phyloP scores from a whole-genome alignment of 2,113 vertebrate genomes.

The Mesocricetus auratus region DNA sequence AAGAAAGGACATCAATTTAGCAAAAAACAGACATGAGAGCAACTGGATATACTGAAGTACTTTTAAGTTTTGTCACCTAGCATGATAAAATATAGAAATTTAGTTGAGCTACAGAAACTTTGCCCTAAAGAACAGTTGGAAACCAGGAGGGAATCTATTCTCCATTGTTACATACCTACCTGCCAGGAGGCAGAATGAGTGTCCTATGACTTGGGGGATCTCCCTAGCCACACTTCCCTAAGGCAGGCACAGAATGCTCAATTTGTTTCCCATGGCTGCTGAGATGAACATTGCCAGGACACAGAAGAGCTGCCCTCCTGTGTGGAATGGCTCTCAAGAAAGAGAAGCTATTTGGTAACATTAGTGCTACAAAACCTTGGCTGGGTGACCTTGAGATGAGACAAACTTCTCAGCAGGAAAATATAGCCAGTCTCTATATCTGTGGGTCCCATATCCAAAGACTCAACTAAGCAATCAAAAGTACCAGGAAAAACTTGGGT shows the following conservation, averaged over 20 bases:
- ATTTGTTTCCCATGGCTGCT: neutral
- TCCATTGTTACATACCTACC: neutral
- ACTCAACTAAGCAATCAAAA: neutral
- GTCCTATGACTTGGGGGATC: neutral
- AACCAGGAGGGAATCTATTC: neutral
- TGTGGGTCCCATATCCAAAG: neutral
- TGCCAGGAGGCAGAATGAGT: neutral
- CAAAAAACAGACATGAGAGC: constrained; percentile 31
- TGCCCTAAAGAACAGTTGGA: neutral
- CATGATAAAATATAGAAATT: constrained; percentile 40
- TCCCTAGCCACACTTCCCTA: neutral
- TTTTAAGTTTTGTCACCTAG: constrained; percentile 33
- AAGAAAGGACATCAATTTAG: constrained; percentile 13
- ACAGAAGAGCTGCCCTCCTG: neutral
- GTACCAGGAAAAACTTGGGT: neutral
- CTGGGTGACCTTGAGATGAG: neutral
- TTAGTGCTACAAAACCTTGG: neutral
- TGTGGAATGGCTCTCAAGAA: neutral
- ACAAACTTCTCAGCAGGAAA: constrained; percentile 23
- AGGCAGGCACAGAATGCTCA: neutral
- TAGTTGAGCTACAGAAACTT: neutral
- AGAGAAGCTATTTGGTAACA: neutral
- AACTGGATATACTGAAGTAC: neutral
- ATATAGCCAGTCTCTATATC: neutral
- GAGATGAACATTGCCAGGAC: neutral